phyloP scores from a whole-genome alignment of 2,797 vertebrate species.

The Acanthurus tractus region DNA sequence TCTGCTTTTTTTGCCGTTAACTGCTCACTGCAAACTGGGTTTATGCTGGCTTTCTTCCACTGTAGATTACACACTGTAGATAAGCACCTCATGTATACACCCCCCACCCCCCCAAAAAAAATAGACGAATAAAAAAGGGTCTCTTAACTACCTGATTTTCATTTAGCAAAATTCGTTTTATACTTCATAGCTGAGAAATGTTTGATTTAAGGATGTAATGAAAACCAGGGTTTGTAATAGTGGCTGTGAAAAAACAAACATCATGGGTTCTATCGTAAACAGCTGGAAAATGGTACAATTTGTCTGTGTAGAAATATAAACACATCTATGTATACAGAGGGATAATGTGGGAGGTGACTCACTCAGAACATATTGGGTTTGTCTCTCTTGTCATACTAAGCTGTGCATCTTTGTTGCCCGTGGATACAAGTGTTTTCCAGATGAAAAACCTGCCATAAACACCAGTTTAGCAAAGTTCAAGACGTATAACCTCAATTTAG shows the following conservation, averaged over 20 bases:
- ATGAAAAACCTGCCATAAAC: constrained; percentile 31
- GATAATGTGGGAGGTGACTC: constrained; percentile 37
- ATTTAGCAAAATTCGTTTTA: background rate
- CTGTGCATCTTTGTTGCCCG: constrained; percentile 55
- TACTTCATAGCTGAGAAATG: background rate
- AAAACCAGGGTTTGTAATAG: background rate
- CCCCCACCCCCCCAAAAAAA: too few relatives aligned
- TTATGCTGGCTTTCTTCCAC: too few relatives aligned
- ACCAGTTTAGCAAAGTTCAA: constrained; percentile 23
- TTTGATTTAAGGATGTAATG: background rate
- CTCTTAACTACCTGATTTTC: too few relatives aligned
- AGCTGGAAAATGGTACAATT: background rate
- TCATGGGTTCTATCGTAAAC: background rate
- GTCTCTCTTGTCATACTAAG: constrained; percentile 34
- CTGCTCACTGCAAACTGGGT: too few relatives aligned
- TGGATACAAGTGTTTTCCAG: constrained; percentile 60
- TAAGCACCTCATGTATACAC: too few relatives aligned
- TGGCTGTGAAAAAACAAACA: too few relatives aligned
- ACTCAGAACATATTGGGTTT: constrained; percentile 24
- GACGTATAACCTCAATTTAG: constrained; percentile 17
- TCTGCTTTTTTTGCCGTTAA: too few relatives aligned
- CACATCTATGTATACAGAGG: constrained; percentile 22
- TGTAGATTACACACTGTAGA: too few relatives aligned
- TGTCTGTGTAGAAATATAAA: constrained; percentile 14
- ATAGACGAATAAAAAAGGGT: too few relatives aligned